These are phyloP conservation scores for Rhincodon typus DNA, from an alignment of 2,797 vertebrate species.

Conservation along the genomic window DNA sequence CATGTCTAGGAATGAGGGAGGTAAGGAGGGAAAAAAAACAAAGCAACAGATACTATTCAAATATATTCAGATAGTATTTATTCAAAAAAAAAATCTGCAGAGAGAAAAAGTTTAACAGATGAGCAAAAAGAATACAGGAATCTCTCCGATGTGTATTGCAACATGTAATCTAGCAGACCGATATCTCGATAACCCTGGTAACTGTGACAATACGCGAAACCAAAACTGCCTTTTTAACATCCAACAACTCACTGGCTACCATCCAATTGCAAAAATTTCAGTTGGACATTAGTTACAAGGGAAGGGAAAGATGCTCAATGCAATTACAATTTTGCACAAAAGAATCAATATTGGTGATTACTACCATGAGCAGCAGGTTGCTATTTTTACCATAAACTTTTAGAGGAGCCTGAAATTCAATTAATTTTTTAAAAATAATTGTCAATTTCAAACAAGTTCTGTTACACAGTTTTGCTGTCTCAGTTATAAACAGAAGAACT, in stretches of 20 bases:
- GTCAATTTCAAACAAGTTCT: neutral
- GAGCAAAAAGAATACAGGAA: neutral
- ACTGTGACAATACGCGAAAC: neutral
- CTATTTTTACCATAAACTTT: neutral
- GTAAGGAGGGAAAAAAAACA: neutral
- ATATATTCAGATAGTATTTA: neutral
- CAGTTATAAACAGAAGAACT: neutral
- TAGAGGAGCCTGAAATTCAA: neutral
- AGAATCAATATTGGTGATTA: neutral
- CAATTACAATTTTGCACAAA: neutral
- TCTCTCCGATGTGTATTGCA: neutral
- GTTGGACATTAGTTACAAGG: neutral
- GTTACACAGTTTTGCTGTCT: neutral
- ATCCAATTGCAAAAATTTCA: neutral
- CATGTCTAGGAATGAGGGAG: neutral
- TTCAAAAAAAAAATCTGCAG: neutral
- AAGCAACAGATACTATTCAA: neutral
- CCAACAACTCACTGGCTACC: constrained; percentile 1
- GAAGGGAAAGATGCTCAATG: neutral
- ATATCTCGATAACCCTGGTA: neutral
- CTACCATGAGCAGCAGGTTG: neutral
- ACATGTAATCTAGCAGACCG: neutral
- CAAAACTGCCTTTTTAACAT: neutral
- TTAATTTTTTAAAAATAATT: neutral
- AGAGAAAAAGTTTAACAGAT: neutral